Evolutionary conservation across 2,113 vertebrate species (phyloP), one percentile per base, ranked within the genome.

Genomic region (Carassius carassius): DNA sequence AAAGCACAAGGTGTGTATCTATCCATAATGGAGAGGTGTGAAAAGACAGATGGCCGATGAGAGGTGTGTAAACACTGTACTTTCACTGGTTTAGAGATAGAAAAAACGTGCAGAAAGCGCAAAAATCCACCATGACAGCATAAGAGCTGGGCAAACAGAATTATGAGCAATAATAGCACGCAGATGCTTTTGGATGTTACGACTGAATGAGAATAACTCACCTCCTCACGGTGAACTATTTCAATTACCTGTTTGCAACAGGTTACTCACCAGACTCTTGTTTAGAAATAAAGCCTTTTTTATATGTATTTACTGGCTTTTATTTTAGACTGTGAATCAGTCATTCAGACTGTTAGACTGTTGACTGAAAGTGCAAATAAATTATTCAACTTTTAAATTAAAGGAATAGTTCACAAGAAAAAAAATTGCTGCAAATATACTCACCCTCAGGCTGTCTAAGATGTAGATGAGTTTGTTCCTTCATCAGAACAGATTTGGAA

Each of bases 41-140:
- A 75, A 83, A 72, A 80, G 67, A 41, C 67, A 74, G 70, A 19
- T 75, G 54, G 58, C 58, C 23, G 41, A 35, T 9, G 69, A 75
- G 69, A 81, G 78, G n/a, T 81, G 70, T 81, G 58, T 32, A 81
- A 81, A 81, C 79, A 80, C n/a, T 44, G n/a, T 17, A 79, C 67
- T 49, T 80, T 60, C 19, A 73, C 54, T 85, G 77, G 35, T 49
- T 29, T 67, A 19, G 21, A 32, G 77, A 79, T 67, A 13, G 21
- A 32, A 41, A 79, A 44, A 77, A 5, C 54, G 60, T n/a, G 44
- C 21, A 76, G 9, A 84, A 75, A 63, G 19, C 3, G 41, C 56
- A 83, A 75, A 56, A 16, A 85, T 78, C 65, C 16, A 60, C 41
- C 32, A 14, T 81, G 69, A 13, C 29, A 54, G 56, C 67, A 23